Evolutionary conservation across 2,113 vertebrate genomes (phyloP).

Genomic region (Lagopus muta): DNA sequence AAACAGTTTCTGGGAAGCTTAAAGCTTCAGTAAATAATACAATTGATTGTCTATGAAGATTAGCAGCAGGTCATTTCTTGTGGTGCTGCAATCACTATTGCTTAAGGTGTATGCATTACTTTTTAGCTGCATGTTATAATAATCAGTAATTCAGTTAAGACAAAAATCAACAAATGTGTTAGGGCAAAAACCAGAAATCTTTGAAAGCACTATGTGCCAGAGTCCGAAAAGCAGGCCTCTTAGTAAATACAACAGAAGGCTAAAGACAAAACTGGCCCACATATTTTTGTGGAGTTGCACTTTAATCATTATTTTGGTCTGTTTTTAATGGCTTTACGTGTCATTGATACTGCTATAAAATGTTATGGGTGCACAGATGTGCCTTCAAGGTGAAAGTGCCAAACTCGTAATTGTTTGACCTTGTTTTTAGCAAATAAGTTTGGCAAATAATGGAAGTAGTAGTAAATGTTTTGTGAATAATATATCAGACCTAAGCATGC

Average conservation of each 20-base stretch:
- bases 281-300: accelerated
- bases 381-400: not conserved
- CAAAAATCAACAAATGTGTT: not conserved
- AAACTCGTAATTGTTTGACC: not conserved
- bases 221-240: not conserved
- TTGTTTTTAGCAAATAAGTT: not conserved
- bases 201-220: not conserved
- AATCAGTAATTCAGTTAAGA: not conserved
- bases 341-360: not conserved
- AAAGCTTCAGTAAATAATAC: not conserved
- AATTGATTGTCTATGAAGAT: not conserved
- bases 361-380: not conserved
- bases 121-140: not conserved
- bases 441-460: not conserved
- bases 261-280: not conserved
- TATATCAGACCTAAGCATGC: not conserved
- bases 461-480: not conserved
- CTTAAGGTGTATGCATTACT: not conserved
- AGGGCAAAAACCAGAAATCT: not conserved
- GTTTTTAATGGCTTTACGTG: not conserved
- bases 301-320: not conserved
- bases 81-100: not conserved
- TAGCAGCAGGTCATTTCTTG: not conserved
- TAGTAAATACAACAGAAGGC: not conserved
- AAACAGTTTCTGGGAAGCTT: not conserved